Base-by-base conservation (phyloP, 2,888 invertebrate species). In the Drosophila maculinotata region DNA sequence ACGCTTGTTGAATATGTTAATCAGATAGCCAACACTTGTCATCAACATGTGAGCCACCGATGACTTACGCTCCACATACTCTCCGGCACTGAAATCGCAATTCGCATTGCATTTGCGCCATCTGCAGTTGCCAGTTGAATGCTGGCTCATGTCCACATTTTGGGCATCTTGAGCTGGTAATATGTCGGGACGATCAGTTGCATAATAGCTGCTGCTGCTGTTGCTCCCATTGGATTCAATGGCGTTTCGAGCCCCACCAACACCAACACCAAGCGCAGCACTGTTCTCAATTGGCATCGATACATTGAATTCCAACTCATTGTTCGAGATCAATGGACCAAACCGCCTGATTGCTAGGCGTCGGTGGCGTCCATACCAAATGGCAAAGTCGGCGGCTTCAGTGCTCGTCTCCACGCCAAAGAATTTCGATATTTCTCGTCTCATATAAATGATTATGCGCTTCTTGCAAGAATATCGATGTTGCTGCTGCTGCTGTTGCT, bases 1-100 rank as follows among this genome's bases (percentile, higher is more conserved):
- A 0, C 81, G 73, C 25, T 93, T 92, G 38, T 93, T 93, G 85
- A 96, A 92, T 57, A 94, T 93, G 92, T 94, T 92, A 0, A 91
- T 84, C 17, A 91, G 70, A 48, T 89, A 91, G 2, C 81, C 83
- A 7, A 91, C 47, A 10, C 90, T 90, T 3, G 89, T 78, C 59
- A 91, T 85, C 5, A 92, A 67, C 91, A 92, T 90, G 25, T 89
- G 88, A 0, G 88, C 88, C 0, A 92, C 92, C 1, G 91, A 88
- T 3, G 89, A 81, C 69, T 92, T 92, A 0, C 91, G 90, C 58
- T 91, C 91, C 1, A 91, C 89, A 62, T 95, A 87, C 10, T 91
- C 86, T 0, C 87, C 87, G 1, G 75, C 62, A 14, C 78, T 77
- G 23, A 90, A 88, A 2, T 90, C 87, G 2, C 67, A 75, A 25